Conservation (phyloP, 2,113 vertebrate species). For the Mormyrus lacerda region DNA sequence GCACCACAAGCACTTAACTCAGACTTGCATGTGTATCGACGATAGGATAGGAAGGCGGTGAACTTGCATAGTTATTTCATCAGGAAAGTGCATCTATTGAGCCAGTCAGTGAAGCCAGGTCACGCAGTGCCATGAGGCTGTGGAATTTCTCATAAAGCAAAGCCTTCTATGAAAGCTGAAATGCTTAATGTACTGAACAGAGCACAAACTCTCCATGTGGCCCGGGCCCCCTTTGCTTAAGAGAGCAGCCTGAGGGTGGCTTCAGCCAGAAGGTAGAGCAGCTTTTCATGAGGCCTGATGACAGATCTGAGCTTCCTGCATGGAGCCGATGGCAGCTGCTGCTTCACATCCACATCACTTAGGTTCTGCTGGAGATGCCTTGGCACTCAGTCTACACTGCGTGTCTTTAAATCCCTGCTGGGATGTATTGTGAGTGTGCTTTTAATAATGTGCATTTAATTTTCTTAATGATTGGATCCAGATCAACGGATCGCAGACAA, state of each 20-base stretch:
- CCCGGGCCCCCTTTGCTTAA: not conserved
- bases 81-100: not conserved
- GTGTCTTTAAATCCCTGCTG: not conserved
- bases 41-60: not conserved
- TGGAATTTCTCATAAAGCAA: not conserved
- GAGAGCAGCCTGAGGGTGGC: not conserved
- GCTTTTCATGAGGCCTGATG: not conserved
- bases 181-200: not conserved
- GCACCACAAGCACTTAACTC: not conserved
- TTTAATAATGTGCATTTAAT: not conserved
- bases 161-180: not conserved
- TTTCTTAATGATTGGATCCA: not conserved
- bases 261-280: not conserved
- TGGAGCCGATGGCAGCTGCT: not conserved
- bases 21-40: not conserved
- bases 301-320: not conserved
- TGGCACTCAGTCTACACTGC: not conserved
- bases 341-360: not conserved
- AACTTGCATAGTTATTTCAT: not conserved
- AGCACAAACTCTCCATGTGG: not conserved
- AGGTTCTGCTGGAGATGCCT: not conserved
- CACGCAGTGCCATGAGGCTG: not conserved
- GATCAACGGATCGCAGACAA: not conserved
- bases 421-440: not conserved
- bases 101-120: not conserved